These are phyloP conservation scores for Chrysolina haemoptera DNA, from an alignment of 2,888 invertebrate species.

Conservation along the genomic window DNA sequence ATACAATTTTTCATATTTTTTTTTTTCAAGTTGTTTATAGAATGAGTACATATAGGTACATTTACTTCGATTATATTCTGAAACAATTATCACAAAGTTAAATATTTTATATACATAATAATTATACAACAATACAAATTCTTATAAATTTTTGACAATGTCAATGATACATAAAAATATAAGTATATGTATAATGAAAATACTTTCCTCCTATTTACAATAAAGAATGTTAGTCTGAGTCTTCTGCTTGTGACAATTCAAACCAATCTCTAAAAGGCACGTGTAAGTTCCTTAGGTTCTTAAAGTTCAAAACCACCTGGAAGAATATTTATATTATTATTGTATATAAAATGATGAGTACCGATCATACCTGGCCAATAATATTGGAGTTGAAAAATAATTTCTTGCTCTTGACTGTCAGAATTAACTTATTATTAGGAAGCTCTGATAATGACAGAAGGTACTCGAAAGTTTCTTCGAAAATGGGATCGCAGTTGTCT, in stretches of 20 bases:
- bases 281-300: conserved; percentile 76
- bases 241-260: conserved; percentile 67
- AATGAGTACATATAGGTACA: not conserved
- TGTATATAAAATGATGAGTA: not conserved
- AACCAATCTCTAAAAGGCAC: conserved; percentile 83
- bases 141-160: not conserved
- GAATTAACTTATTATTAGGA: conserved; percentile 80
- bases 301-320: conserved; percentile 77
- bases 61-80: not conserved
- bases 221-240: conserved; percentile 51
- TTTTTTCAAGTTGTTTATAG: not conserved
- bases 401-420: conserved; percentile 87
- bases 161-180: not conserved
- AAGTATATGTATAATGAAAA: not conserved
- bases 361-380: conserved; percentile 68
- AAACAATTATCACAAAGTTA: not conserved
- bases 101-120: not conserved
- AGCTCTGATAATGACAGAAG: conserved; percentile 84
- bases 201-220: not conserved
- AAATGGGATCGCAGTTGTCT: conserved; percentile 90
- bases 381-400: conserved; percentile 80
- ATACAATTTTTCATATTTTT: no score
- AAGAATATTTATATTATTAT: conserved; percentile 61
- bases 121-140: not conserved
- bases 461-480: conserved; percentile 91